phyloP scores from a whole-genome alignment of 2,888 invertebrate species.

The Lobophora halterata region DNA sequence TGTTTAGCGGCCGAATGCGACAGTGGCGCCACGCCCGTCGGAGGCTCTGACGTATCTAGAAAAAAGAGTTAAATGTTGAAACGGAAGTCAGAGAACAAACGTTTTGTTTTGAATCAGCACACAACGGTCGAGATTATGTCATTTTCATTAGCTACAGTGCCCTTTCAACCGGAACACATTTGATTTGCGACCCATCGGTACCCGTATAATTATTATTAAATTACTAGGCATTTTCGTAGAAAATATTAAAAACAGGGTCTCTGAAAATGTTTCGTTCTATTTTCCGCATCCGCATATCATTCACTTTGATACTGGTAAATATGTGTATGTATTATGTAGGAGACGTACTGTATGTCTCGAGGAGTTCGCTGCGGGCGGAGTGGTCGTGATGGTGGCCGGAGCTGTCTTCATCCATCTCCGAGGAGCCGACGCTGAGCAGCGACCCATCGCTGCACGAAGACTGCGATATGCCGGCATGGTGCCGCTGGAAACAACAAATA shows the following conservation, averaged over 20 bases:
- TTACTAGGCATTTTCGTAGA: too few species aligned
- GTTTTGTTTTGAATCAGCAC: too few species aligned
- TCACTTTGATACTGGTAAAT: too few species aligned
- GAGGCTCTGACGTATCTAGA: conserved; percentile 72
- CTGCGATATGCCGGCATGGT: conserved; percentile 77
- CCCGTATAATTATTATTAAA: too few species aligned
- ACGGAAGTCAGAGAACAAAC: background rate
- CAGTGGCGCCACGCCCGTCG: conserved; percentile 81
- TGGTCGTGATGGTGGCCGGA: conserved; percentile 63
- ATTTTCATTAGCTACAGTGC: too few species aligned
- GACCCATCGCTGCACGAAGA: conserved; percentile 88
- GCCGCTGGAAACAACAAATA: conserved; percentile 51
- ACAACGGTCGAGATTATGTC: too few species aligned
- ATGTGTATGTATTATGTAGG: background rate
- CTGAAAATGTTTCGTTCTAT: too few species aligned
- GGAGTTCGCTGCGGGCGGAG: conserved; percentile 58
- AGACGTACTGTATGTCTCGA: conserved; percentile 64
- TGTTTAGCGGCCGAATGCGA: conserved; percentile 91
- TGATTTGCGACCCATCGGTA: too few species aligned
- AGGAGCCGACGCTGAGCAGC: conserved; percentile 89
- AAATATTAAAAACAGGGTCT: too few species aligned
- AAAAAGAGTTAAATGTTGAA: conserved; percentile 12
- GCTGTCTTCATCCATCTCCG: conserved; percentile 85
- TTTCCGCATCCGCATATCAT: too few species aligned
- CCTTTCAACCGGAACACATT: too few species aligned